Evolutionary conservation across 2,113 vertebrate genomes (phyloP).

Genomic region (Numida meleagris): DNA sequence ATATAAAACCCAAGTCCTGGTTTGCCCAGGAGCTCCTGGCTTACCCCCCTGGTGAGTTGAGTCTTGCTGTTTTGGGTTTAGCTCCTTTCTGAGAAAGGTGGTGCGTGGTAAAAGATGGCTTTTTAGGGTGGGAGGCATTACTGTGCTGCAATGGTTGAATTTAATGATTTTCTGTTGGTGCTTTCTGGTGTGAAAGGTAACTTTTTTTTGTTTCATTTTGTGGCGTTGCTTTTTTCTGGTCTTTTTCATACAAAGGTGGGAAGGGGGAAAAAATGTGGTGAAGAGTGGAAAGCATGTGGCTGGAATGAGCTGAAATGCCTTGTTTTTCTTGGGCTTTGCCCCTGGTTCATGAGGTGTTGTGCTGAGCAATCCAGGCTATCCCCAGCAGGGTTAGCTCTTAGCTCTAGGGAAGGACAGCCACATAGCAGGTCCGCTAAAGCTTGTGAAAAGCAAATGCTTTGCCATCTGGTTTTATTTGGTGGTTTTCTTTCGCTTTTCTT

Average conservation of each 20-base stretch:
- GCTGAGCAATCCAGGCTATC: not conserved
- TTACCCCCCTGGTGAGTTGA: not conserved
- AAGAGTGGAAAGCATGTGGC: not conserved
- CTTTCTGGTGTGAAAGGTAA: not conserved
- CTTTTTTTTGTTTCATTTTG: not conserved
- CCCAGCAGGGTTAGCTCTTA: accelerated
- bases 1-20: not conserved
- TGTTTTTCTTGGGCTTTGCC: not conserved
- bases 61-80: not conserved
- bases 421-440: not conserved
- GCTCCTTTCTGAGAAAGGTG: not conserved
- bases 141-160: not conserved
- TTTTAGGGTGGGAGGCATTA: not conserved
- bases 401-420: not conserved
- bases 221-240: not conserved
- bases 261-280: not conserved
- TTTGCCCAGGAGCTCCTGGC: not conserved
- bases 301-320: not conserved
- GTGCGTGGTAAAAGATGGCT: not conserved
- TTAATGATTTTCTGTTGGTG: not conserved
- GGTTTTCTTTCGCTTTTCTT: not conserved
- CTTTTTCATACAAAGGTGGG: not conserved
- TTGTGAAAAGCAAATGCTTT: not conserved
- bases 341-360: accelerated
- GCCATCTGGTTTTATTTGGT: not conserved